Evolutionary conservation across 2,113 vertebrate genomes (phyloP).

Genomic region (Poeciliopsis turrubarensis): DNA sequence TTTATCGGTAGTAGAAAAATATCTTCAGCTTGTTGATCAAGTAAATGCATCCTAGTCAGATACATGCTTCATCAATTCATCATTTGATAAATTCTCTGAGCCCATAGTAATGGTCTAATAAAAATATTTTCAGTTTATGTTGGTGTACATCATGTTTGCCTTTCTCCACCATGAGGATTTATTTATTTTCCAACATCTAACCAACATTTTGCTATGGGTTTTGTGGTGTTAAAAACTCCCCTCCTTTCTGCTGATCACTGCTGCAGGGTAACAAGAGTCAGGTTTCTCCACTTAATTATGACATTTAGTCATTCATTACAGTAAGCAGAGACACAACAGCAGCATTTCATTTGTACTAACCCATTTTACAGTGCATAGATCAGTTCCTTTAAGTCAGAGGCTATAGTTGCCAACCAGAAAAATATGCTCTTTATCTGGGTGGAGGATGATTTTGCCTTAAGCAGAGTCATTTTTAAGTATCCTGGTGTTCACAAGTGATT

Average conservation of each 20-base stretch:
- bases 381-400: not conserved
- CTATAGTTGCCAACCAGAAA: not conserved
- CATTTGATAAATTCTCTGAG: too few species aligned
- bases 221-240: slow-evolving; percentile 24
- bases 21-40: too few species aligned
- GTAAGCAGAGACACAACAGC: slow-evolving; percentile 25
- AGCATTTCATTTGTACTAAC: slow-evolving; percentile 16
- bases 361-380: not conserved
- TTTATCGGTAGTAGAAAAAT: too few species aligned
- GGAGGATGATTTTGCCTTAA: not conserved
- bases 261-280: slow-evolving; percentile 57
- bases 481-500: not conserved
- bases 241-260: slow-evolving; percentile 25
- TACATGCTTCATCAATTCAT: too few species aligned
- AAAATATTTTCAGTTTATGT: not conserved
- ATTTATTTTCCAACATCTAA: slow-evolving; percentile 33
- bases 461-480: too few species aligned
- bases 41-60: too few species aligned
- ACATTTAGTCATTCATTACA: slow-evolving; percentile 18
- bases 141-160: not conserved
- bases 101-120: too few species aligned
- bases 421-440: not conserved
- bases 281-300: slow-evolving; percentile 47
- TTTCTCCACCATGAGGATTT: too few species aligned
- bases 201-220: slow-evolving; percentile 55